Conservation (phyloP, 2,888 invertebrate species). For the Cheilosia pagana region DNA sequence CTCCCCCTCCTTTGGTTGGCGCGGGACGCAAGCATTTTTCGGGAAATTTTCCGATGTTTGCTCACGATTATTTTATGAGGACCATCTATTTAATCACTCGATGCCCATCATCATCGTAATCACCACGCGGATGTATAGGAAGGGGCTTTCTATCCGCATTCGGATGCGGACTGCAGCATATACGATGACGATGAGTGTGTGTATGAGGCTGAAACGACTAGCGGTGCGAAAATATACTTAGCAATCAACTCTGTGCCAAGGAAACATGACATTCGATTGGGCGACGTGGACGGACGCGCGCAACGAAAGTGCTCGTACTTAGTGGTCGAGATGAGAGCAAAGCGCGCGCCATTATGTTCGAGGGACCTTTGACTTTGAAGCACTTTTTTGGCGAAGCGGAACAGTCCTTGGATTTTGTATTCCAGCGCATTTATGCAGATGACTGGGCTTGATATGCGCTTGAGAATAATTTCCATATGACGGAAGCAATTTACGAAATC, state of each 20-base stretch:
- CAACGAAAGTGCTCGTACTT: conserved; percentile 32
- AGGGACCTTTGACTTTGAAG: conserved; percentile 71
- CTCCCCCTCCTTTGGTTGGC: no score
- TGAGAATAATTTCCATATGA: conserved; percentile 67
- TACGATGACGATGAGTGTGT: conserved; percentile 4
- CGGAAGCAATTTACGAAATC: conserved; percentile 70
- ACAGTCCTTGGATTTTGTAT: conserved; percentile 50
- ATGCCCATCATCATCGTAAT: conserved; percentile 71
- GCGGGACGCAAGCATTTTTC: neutral
- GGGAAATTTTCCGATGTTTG: conserved; percentile 53
- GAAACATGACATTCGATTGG: conserved; percentile 67
- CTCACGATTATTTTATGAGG: conserved; percentile 74
- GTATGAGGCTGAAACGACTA: conserved; percentile 27
- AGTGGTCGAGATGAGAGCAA: conserved; percentile 52
- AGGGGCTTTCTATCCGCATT: conserved; percentile 37
- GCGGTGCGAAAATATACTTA: conserved; percentile 70
- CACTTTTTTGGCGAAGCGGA: conserved; percentile 51
- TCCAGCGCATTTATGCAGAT: conserved; percentile 11
- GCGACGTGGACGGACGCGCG: conserved; percentile 42
- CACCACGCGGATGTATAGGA: conserved; percentile 62
- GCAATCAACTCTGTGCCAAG: conserved; percentile 53
- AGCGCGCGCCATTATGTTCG: conserved; percentile 57
- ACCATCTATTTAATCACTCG: conserved; percentile 74
- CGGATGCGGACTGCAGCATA: conserved; percentile 7
- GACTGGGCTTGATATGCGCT: conserved; percentile 40